Evolutionary conservation across 2,888 invertebrate genomes (phyloP), one percentile per base, ranked within the genome.

Genomic region (Campoplex nolae): DNA sequence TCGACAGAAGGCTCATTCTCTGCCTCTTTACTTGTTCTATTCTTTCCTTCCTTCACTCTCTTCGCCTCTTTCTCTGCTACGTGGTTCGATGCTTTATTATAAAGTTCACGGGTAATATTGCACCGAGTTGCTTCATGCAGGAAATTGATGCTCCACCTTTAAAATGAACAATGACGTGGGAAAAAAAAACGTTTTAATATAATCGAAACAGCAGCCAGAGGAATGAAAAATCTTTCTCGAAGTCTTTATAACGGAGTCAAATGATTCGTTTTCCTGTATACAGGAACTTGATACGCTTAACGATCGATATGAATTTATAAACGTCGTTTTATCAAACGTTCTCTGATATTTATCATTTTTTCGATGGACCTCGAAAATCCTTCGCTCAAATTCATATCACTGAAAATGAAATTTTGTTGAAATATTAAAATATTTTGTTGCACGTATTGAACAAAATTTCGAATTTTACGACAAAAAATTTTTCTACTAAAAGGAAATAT

Each of bases 141-240:
- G 38, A 85, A 81, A 85, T 81, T 48, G 35, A 77, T 73, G 65
- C 81, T 54, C 3, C 32, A 11, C 13, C 23, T 62, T 32, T 65
- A 67, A 42, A 71, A 71, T 80, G 62, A 76, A 80, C 76, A 62
- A 84, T 77, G 70, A 56, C 68, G 32, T 18, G 13, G 35, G 11
- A 62, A 71, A 28, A 23, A 23, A 23, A 23, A 23, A 23, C 23
- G n/a, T 71, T n/a, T 9, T 9, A 45, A 23, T 23, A 45, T 62
- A 54, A 73, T 28, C 3, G n/a, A 48, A 74, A 48, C 28, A 68
- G 7, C 16, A 45, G n/a, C 62, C 1, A 38, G 28, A 18, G 7
- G 58, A 70, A 32, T n/a, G n/a, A 56, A 45, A 42, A 45, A 75
- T 38, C 18, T 23, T n/a, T 58, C 2, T 74, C 32, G 23, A 56